Conservation (phyloP, 1,140 invertebrate species). For the Planococcus citri region DNA sequence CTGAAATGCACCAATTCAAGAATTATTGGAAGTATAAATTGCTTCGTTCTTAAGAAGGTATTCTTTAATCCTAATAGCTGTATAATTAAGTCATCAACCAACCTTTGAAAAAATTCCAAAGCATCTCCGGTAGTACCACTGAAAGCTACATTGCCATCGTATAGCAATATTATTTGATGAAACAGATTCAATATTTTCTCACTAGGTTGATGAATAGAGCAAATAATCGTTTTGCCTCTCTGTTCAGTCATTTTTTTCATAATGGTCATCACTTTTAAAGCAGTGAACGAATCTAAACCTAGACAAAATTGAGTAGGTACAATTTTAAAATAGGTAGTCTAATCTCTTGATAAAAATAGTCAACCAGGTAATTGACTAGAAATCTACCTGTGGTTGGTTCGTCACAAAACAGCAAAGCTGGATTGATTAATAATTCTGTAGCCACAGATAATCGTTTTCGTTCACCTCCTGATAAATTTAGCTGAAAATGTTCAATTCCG, state of each 20-base stretch:
- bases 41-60: no score
- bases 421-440: slow-evolving; percentile 82
- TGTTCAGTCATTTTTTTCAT: slow-evolving; percentile 47
- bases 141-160: slow-evolving; percentile 80
- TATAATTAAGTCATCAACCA: no score
- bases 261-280: slow-evolving; percentile 67
- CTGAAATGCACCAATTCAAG: slow-evolving; percentile 42
- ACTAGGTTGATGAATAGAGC: slow-evolving; percentile 96
- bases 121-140: slow-evolving; percentile 62
- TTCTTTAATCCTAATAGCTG: not conserved
- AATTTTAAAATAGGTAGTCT: no score
- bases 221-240: slow-evolving; percentile 72
- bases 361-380: not conserved
- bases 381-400: slow-evolving; percentile 76
- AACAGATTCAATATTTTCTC: slow-evolving; percentile 82
- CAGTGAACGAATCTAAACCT: slow-evolving; percentile 83
- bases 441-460: slow-evolving; percentile 85
- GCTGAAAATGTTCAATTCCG: no score
- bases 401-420: slow-evolving; percentile 84
- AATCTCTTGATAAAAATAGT: no score
- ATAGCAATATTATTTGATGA: slow-evolving; percentile 69
- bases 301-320: not conserved
- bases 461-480: slow-evolving; percentile 83
- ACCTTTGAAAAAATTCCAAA: slow-evolving; percentile 65
- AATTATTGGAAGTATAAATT: not conserved